Base-by-base conservation (phyloP, 1,140 invertebrate genomes). In the Hylaeus volcanicus region DNA sequence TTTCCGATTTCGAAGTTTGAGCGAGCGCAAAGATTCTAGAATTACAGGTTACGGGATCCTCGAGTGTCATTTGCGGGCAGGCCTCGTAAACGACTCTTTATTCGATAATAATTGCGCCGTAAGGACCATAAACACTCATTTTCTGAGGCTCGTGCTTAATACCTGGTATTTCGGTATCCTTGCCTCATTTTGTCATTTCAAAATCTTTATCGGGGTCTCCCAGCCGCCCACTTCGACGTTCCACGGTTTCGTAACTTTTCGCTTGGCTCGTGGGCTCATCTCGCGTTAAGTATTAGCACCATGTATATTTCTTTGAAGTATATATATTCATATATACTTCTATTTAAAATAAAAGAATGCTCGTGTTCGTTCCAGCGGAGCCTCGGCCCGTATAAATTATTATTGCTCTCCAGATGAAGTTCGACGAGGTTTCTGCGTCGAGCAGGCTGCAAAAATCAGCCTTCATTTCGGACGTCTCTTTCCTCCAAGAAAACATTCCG, bases 71-170 rank as follows among this genome's bases (percentile, higher is more conserved):
- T 90, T 91, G 83, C 75, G 78, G 83, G 75, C 74, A 81, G 76
- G 8, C 61, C 58, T 84, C 74, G 77, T 90, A 90, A 91, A 91
- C 82, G 86, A 87, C 82, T 89, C 90, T 92, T 93, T 88, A 93
- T 93, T 91, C 79, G 89, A 92, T 92, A 93, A 92, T 93, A 92
- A 93, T 92, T 90, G 86, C 87, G 71, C 79, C 79, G 71, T 83
- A 88, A 87, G 87, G 63, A 56, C 78, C 81, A 87, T 90, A 89
- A 89, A 90, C 79, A 87, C 82, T 90, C 81, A 86, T 89, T 87
- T 86, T 89, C 85, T 58, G 41, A 84, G 75, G 60, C 69, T 79
- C 73, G 56, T 63, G 56, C 60, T 78, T 90, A 89, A 90, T 90
- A 82, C 74, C 83, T 72, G 77, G 74, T 83, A 85, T 83, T 88